A percentile compares a stretch with the other conserved stretches of the same genome.
These are phyloP conservation scores for Cercopithecus diana DNA, from an alignment of 2,797 vertebrate species.

Conservation along the genomic window DNA sequence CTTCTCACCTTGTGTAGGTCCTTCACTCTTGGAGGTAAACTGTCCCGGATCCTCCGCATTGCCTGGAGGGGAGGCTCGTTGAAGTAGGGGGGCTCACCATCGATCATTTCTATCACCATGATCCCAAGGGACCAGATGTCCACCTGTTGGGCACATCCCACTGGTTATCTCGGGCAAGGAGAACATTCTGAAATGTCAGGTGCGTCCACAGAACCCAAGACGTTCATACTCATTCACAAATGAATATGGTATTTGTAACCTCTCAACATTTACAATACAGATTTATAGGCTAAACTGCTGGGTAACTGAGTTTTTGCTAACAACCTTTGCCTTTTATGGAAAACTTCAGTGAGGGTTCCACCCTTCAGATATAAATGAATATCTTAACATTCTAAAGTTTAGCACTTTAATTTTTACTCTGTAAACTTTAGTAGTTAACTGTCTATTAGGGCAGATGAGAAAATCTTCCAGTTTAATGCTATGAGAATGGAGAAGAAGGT, in stretches of 20 bases:
- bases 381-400: not conserved
- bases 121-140: constrained; percentile 99
- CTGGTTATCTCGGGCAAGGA: not conserved
- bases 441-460: not conserved
- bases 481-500: not conserved
- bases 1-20: constrained; percentile 94
- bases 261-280: not conserved
- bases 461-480: not conserved
- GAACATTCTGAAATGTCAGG: not conserved
- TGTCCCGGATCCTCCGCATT: constrained; percentile 98
- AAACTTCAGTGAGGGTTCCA: not conserved
- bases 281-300: not conserved
- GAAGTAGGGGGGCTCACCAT: constrained; percentile 98
- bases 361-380: not conserved
- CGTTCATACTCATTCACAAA: not conserved
- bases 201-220: not conserved
- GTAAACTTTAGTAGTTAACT: not conserved
- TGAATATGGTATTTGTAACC: not conserved
- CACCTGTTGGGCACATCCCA: constrained; percentile 87
- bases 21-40: constrained; percentile 95
- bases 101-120: constrained; percentile 99
- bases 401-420: not conserved
- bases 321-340: not conserved
- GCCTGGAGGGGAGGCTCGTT: constrained; percentile 98
- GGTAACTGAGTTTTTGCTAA: not conserved